Conservation (phyloP, 2,888 invertebrate genomes). For the Drosophila niveifrons region DNA sequence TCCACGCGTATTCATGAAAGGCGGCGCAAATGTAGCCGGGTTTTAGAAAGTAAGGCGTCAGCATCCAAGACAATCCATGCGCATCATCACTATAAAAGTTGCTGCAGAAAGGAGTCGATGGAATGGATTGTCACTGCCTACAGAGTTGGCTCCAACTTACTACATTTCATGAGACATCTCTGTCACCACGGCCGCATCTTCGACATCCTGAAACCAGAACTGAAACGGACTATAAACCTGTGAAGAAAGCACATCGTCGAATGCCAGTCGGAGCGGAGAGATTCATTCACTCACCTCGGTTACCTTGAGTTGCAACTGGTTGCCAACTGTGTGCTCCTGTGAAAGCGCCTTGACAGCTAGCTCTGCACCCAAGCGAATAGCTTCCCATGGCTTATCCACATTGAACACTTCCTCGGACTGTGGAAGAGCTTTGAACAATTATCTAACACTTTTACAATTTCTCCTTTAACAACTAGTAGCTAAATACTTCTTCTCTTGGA, state of each 20-base stretch:
- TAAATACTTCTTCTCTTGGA: too few relatives aligned
- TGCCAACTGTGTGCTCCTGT: not conserved
- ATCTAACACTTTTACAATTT: too few relatives aligned
- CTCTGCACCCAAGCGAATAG: not conserved
- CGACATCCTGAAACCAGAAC: not conserved
- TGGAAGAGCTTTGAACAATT: not conserved
- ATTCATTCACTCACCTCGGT: not conserved
- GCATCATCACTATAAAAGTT: not conserved
- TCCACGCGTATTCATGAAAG: not conserved
- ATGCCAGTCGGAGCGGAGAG: not conserved
- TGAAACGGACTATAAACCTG: not conserved
- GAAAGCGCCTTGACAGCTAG: not conserved
- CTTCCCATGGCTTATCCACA: not conserved
- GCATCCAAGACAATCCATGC: not conserved
- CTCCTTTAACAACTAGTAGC: too few relatives aligned
- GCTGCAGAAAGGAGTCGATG: too few relatives aligned
- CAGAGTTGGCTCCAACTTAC: not conserved
- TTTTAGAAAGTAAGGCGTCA: not conserved
- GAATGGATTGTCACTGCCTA: too few relatives aligned
- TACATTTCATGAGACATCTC: not conserved
- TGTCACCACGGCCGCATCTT: not conserved
- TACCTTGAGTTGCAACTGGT: not conserved
- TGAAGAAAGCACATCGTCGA: not conserved
- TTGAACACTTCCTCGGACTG: not conserved
- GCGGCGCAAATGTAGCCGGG: not conserved